A percentile compares a stretch with the other conserved stretches of the same genome.
Evolutionary conservation across 2,113 vertebrate genomes (phyloP).

Genomic region (Calidris pygmaea): DNA sequence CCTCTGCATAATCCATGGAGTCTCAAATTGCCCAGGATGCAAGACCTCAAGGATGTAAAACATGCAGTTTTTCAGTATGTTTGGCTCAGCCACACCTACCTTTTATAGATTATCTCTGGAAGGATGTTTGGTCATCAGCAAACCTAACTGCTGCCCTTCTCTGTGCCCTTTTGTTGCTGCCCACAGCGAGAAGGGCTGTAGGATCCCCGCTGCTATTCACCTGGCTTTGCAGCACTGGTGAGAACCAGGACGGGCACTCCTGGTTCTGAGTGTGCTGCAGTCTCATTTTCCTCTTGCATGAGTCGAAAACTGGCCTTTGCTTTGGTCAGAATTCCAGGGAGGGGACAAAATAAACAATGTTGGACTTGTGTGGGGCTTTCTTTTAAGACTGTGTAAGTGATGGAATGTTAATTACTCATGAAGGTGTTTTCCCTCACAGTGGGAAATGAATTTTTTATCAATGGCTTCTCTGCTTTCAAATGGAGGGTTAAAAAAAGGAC

Average conservation of each 20-base stretch:
- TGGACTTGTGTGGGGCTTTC: neutral
- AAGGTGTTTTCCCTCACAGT: neutral
- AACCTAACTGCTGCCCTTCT: neutral
- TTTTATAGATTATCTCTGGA: neutral
- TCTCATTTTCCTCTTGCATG: neutral
- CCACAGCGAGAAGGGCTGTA: neutral
- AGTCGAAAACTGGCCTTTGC: neutral
- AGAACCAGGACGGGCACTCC: neutral
- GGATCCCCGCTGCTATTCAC: neutral
- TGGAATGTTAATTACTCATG: neutral
- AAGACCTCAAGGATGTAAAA: neutral
- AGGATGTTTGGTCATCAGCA: neutral
- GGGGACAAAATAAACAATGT: neutral
- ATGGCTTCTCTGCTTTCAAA: neutral
- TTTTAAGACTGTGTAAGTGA: neutral
- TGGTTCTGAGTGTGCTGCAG: neutral
- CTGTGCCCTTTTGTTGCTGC: neutral
- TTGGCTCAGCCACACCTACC: neutral
- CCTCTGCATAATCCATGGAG: neutral
- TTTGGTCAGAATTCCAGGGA: neutral
- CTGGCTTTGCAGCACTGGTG: neutral
- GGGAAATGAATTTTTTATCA: neutral
- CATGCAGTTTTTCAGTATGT: neutral
- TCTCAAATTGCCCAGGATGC: neutral
- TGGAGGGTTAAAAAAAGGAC: neutral